These are phyloP conservation scores for Macrophya alboannulata DNA, from an alignment of 2,888 invertebrate species.

Conservation along the genomic window DNA sequence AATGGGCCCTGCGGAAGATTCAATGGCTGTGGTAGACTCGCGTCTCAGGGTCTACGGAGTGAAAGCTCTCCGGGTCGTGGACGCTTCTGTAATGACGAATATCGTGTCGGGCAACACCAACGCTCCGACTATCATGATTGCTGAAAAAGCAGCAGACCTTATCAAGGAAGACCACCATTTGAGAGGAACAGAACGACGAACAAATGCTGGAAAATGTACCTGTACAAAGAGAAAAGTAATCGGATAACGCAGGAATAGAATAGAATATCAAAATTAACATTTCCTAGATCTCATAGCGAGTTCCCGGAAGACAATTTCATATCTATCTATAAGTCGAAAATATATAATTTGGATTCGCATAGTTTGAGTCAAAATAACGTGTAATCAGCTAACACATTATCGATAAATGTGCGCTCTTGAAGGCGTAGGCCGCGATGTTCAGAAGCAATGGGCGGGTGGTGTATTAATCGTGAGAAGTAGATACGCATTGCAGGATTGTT, in stretches of 20 bases:
- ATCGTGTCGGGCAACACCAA: slow-evolving; percentile 92
- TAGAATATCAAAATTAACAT: not conserved
- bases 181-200: slow-evolving; percentile 80
- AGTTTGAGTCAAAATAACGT: too few relatives aligned
- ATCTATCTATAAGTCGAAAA: too few relatives aligned
- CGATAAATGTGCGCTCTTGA: too few relatives aligned
- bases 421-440: too few relatives aligned
- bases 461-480: too few relatives aligned
- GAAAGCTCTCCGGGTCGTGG: slow-evolving; percentile 86
- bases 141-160: slow-evolving; percentile 91
- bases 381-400: too few relatives aligned
- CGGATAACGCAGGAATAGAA: not conserved
- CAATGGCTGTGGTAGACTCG: slow-evolving; percentile 87
- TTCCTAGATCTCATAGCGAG: not conserved
- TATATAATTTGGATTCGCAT: too few relatives aligned
- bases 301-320: not conserved
- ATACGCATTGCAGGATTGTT: too few relatives aligned
- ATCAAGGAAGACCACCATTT: slow-evolving; percentile 87
- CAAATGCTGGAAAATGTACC: not conserved
- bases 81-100: slow-evolving; percentile 92
- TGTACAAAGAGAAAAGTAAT: not conserved
- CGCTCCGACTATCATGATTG: slow-evolving; percentile 92
- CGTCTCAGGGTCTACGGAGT: slow-evolving; percentile 87
- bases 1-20: slow-evolving; percentile 87
- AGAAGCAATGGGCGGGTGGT: too few relatives aligned